Conservation (phyloP, 2,113 vertebrate species). For the Channa maculata region DNA sequence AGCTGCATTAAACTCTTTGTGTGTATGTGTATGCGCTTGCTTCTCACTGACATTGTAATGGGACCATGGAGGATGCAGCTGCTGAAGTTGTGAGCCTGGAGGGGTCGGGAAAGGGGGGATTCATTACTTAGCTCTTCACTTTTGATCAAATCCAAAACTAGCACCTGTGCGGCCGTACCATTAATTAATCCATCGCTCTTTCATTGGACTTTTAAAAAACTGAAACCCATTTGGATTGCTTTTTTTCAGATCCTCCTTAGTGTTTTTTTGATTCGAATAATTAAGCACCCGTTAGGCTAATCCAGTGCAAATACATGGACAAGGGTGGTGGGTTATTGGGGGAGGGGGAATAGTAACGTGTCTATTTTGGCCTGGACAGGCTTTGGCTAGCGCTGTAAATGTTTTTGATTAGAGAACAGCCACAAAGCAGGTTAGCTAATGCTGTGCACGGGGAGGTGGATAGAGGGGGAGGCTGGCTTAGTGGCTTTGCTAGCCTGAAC, state of each 20-base stretch:
- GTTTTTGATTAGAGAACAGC: constrained; percentile 63
- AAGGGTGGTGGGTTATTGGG: background rate
- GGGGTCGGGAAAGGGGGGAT: background rate
- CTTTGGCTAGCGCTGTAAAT: constrained; percentile 58
- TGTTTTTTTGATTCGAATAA: constrained; percentile 49
- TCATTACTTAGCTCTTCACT: constrained; percentile 45
- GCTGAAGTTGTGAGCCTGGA: constrained; percentile 34
- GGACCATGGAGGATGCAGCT: constrained; percentile 61
- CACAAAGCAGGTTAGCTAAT: constrained; percentile 62
- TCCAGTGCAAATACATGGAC: constrained; percentile 30
- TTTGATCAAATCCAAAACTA: constrained; percentile 33
- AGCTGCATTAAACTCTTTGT: constrained; percentile 43
- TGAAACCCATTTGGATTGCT: constrained; percentile 7
- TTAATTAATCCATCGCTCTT: constrained; percentile 10
- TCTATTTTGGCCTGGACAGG: constrained; percentile 28
- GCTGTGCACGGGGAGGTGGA: constrained; percentile 44
- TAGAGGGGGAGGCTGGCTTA: constrained; percentile 63
- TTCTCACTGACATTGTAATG: constrained; percentile 25
- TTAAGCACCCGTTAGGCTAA: constrained; percentile 68
- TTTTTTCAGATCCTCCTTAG: background rate
- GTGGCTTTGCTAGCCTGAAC: constrained; percentile 65
- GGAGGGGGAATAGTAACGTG: constrained; percentile 12
- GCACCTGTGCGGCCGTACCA: constrained; percentile 49
- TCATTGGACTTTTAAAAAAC: constrained; percentile 7
- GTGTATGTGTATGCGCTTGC: constrained; percentile 9